Base-by-base conservation (phyloP, 2,113 vertebrate genomes). In the Psittacara wagleri region DNA sequence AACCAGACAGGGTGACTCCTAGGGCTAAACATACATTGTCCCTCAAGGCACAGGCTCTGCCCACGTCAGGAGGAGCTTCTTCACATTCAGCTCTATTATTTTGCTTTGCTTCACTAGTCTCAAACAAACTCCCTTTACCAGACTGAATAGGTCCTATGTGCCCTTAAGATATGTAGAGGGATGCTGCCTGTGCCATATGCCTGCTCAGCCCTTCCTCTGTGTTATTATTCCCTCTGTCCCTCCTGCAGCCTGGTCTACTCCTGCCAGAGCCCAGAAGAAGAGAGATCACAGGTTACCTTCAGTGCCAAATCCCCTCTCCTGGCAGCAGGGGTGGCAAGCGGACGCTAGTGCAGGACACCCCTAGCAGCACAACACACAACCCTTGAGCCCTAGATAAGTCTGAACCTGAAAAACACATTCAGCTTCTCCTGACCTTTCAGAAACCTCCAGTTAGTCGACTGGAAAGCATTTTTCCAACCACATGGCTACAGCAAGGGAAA, bases 401-500 rank as follows among this genome's bases (percentile, higher is more conserved):
- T 68, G 68, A 70, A 88, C 57, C 78, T 68, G 46, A 72, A 78
- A 91, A 94, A 75, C 18, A 70, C 46, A 52, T 82, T 72, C 85
- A 85, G 57, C 12, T 94, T 52, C 78, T 92, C 81, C 54, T 13
- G 48, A 91, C 86, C 77, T 89, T 92, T 96, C 59, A 91, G 37
- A 92, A 94, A 82, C 22, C 63, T 95, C 70, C 78, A 48, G 3
- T 76, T 70, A 86, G 82, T 83, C 7, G 23, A 80, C 48, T 94
- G 93, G 93, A 92, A 96, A 92, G 57, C 89, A 82, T 91, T 92
- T 94, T 96, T 95, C 93, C 93, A 91, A 55, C 52, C 69, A 87
- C 15, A 1, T 51, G 28, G 52, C 83, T 92, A 73, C 51, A 83
- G 89, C 51, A 68, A 64, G 44, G 74, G 62, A 92, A 95, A 76